Evolutionary conservation across 2,797 vertebrate genomes (phyloP), one percentile per base, ranked within the genome.

Genomic region (Scleropages formosus): DNA sequence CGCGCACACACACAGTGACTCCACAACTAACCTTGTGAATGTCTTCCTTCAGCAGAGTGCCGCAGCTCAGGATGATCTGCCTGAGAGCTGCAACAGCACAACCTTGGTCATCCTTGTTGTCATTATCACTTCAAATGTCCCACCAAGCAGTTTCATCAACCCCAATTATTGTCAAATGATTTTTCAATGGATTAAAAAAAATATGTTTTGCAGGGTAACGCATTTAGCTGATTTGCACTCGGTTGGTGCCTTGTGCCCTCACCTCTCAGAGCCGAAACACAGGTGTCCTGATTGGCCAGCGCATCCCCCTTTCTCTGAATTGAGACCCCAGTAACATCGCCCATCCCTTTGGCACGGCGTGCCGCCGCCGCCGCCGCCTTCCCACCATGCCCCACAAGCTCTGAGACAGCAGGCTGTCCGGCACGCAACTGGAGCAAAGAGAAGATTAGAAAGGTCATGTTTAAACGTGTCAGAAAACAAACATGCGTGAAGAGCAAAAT

Each of bases 41-140:
- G 13, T 95, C 94, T 12, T 95, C 95, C 83, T 95, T 95, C 60
- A 97, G 84, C 18, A 96, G 86, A 4, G 92, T 93, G 0, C 96
- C 95, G 8, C 92, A 92, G 67, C 88, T 90, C 75, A 95, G 84
- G 20, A 96, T 75, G 66, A 94, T 87, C 4, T 89, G 88, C 75
- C 92, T 92, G 53, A 96, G 86, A 0, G 88, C 95, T 97, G 84
- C 1, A 68, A 74, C 20, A 56, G 26, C 15, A 49, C 10, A 69
- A 56, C 60, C 31, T 58, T 59, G 51, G 22, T 76, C 27, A 70
- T 46, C 6, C 27, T 15, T 73, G 53, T 15, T 22, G 64, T 31
- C 63, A 65, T 18, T 39, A 53, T 12, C 18, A 2, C 2, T 10
- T 10, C 11, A 56, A 7, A 8, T 51, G 49, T 7, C 20, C 22